Evolutionary conservation across 2,888 invertebrate species (phyloP).

Genomic region (Drosophila incognita): DNA sequence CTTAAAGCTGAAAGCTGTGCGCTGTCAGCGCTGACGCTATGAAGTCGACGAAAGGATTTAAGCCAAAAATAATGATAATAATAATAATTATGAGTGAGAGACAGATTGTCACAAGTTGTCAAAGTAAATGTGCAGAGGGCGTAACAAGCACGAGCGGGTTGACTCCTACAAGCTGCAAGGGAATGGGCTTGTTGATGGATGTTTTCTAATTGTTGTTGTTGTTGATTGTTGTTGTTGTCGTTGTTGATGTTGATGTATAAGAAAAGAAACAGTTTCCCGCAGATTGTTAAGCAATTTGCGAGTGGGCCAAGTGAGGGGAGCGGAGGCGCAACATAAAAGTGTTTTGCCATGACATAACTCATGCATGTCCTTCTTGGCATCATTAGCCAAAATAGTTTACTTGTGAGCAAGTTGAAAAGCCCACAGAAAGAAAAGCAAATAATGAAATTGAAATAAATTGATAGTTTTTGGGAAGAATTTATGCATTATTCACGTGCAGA

Average conservation of each 20-base stretch:
- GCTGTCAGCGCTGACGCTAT: conserved; percentile 58
- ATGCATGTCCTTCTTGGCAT: conserved; percentile 3
- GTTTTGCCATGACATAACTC: conserved; percentile 13
- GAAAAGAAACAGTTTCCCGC: conserved; percentile 6
- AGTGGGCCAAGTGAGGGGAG: background rate
- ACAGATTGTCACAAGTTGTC: conserved; percentile 77
- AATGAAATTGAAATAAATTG: background rate
- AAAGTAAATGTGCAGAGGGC: conserved; percentile 45
- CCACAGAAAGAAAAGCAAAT: background rate
- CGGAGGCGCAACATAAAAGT: conserved; percentile 7
- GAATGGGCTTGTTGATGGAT: conserved; percentile 35
- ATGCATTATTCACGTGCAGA: background rate
- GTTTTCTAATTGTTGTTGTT: background rate
- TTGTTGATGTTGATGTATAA: background rate
- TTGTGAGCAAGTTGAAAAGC: background rate
- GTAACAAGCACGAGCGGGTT: conserved; percentile 27
- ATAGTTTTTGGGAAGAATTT: background rate
- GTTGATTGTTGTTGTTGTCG: conserved; percentile 6
- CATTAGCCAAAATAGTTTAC: background rate
- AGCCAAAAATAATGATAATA: conserved; percentile 73
- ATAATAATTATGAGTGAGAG: conserved; percentile 63
- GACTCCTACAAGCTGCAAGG: background rate
- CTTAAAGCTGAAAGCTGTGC: conserved; percentile 58
- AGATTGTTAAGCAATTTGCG: conserved; percentile 31
- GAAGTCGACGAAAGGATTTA: conserved; percentile 69